Evolutionary conservation across 2,113 vertebrate genomes (phyloP), one percentile per base, ranked within the genome.

Genomic region (Heterochromis multidens): DNA sequence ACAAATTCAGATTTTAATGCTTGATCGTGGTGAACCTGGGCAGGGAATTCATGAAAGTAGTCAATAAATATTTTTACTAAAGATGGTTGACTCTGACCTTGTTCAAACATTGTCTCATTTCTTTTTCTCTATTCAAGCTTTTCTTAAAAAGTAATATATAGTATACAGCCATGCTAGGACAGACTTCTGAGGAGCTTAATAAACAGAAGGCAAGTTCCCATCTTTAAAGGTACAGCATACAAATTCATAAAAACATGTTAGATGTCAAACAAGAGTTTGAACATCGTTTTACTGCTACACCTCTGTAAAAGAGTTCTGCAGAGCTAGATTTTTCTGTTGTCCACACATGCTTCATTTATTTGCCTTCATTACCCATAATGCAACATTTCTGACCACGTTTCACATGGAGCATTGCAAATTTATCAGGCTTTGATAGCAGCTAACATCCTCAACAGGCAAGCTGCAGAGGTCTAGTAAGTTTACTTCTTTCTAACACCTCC

Each of bases 331-430:
- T 23, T 23, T 72, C 9, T 49, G 35, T 27, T 49, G 23, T 25
- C 2, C 1, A 72, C 27, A 6, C 5, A 72, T 4, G 40, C 43
- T 49, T 19, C 16, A 19, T 52, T 72, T 3, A 11, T 23, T 29
- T 49, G 9, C 9, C 43, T 72, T 16, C 10, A 31, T 74, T 52
- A 31, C 67, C 67, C 27, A 74, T 29, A 52, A 74, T 21, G 67
- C 67, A 74, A 52, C 25, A 29, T 4, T 52, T 49, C 16, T 5
- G 16, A 49, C 46, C 16, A 17, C 16, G 6, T 17, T 19, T 52
- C 14, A 49, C 43, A 16, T 16, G 14, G 43, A 72, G 25, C 67
- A 49, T 25, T 5, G 0, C 0, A 0, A 0, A 25, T 49, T 29
- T 29, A 27, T 49, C 16, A 29, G 3, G 29, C 67, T 1, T 23